Base-by-base conservation (phyloP, 2,888 invertebrate genomes). In the Pantelozetes paolii region DNA sequence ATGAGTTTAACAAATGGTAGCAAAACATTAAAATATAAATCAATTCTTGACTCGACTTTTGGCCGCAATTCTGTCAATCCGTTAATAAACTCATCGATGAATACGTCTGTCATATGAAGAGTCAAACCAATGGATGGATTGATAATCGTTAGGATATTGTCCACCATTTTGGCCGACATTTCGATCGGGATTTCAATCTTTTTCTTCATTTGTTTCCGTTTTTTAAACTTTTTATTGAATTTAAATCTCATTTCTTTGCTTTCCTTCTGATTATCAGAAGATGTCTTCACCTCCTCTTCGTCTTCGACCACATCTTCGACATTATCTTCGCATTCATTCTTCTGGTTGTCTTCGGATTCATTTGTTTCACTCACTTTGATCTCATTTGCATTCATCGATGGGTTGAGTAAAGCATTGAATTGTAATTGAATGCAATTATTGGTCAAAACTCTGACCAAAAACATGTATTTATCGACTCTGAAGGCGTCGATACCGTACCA, bases 391-490 rank as follows among this genome's bases (percentile, higher is more conserved):
- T n/a, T n/a, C n/a, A n/a, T n/a, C n/a, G n/a, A n/a, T n/a, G n/a
- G n/a, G 13, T 64, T 26, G 18, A 42, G 8, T 28, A 73, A 23
- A 11, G 45, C 30, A 23, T 36, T 30, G 13, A 70, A 28, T 48
- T 73, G 73, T 70, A 69, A 28, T 45, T 42, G 20, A 11, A 73
- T n/a, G 32, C 32, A 26, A 50, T 42, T 73, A 6, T 57, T 30
- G 20, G 54, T 42, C 74, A 74, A 42, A 32, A 54, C 11, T 40
- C 76, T 36, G 18, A 70, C 50, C 23, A 76, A 59, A 40, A 40
- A 70, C 74, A 57, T 54, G 50, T 69, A 76, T 64, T 76, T 76
- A 45, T 76, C 76, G 48, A 76, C 67, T 57, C 76, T 69, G 48
- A 71, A 71, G 20, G 71, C 50, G 50, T 76, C 76, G 26, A 76